These are phyloP conservation scores for Atrichornis clamosus DNA, from an alignment of 2,113 vertebrate genomes.

Conservation along the genomic window DNA sequence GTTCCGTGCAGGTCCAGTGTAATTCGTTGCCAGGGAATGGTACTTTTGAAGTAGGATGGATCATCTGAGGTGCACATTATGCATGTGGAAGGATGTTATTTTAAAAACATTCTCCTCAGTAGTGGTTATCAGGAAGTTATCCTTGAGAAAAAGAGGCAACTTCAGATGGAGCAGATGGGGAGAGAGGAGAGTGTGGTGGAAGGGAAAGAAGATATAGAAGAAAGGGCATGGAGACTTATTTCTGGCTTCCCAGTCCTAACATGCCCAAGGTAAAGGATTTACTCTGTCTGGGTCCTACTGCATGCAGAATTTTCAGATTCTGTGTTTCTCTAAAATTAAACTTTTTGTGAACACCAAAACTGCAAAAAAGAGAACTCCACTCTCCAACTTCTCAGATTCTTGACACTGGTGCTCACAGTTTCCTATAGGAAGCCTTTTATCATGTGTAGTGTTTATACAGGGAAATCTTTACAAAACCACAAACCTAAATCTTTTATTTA, in stretches of 20 bases:
- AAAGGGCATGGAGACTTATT: neutral
- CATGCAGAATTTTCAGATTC: neutral
- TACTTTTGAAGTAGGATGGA: neutral
- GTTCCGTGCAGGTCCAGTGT: neutral
- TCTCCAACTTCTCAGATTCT: neutral
- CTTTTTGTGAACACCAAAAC: neutral
- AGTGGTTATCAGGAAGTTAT: neutral
- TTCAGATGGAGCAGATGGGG: neutral
- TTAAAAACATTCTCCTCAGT: neutral
- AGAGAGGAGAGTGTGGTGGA: neutral
- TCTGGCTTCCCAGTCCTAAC: neutral
- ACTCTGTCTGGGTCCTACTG: neutral
- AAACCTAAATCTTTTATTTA: neutral
- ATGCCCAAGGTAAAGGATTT: neutral
- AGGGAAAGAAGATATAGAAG: neutral
- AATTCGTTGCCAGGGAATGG: neutral
- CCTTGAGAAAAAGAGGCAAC: neutral
- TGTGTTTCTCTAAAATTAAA: neutral
- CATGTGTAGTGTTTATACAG: accelerated
- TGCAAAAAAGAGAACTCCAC: neutral
- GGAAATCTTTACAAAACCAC: neutral
- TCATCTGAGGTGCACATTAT: neutral
- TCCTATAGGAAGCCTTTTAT: neutral
- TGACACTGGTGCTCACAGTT: neutral
- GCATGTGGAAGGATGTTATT: neutral